Evolutionary conservation across 2,113 vertebrate species (phyloP), one percentile per base, ranked within the genome.

Genomic region (Fregata magnificens): DNA sequence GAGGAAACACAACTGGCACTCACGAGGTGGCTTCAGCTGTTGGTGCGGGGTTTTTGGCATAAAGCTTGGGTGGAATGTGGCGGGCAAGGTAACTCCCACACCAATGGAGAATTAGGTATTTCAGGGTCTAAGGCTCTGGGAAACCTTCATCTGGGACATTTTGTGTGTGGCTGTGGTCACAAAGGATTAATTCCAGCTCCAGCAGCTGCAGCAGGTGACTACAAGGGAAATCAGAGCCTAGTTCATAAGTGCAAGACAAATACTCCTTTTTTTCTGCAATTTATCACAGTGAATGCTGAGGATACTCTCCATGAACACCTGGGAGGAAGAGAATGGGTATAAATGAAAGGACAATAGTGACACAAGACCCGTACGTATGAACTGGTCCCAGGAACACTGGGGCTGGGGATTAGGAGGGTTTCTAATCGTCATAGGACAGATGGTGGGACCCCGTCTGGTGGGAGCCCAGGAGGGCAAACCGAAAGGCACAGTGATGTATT

Each of bases 31-130:
- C 84, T 16, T 25, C 19, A 14, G 62, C 52, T 24, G 28, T 13
- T 7, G 7, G 40, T 0, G 19, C 6, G 3, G 45, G 31, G 12
- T 5, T 31, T 53, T 61, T 8, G 5, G 13, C 7, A 36, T 7
- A 13, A 18, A 9, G 82, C 71, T 29, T 9, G 42, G 18, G 42
- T 28, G 10, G 50, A 24, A 29, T 11, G 59, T 7, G 40, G 42
- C 2, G 4, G 82, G 47, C 58, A 38, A 11, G 2, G 9, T 21
- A 32, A 15, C 40, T 55, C 49, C 50, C 82, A 28, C 42, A 2
- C 14, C 13, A 4, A 36, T 5, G 32, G 72, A 36, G 50, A 66
- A 29, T 29, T 9, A 4, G 71, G 44, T n/a, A 6, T 49, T 58
- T 24, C 20, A 49, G 72, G n/a, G 25, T 26, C 24, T 44, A 24